A percentile compares a stretch with the other conserved stretches of the same genome.
Conservation (phyloP, 2,797 vertebrate genomes). For the Alauda arvensis region DNA sequence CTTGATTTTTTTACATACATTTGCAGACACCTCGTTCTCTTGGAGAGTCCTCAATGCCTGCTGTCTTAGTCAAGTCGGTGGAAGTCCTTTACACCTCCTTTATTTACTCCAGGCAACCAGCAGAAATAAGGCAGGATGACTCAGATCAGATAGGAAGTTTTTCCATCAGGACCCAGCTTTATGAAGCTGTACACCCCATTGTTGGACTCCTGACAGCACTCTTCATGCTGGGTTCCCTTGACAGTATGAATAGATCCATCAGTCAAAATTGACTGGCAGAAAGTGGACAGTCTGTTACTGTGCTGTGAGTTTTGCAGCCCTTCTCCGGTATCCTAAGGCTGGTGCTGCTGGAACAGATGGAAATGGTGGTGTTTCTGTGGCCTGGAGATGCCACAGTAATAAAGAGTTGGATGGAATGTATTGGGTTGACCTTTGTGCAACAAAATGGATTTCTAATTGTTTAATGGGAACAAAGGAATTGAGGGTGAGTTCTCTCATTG, state of each 20-base stretch:
- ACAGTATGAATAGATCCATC: constrained; percentile 6
- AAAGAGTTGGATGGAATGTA: not conserved
- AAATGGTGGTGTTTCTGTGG: not conserved
- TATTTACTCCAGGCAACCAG: constrained; percentile 2
- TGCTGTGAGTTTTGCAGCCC: not conserved
- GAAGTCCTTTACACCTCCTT: constrained; percentile 50
- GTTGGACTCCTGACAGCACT: not conserved
- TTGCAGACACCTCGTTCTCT: constrained; percentile 19
- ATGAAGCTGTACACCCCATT: not conserved
- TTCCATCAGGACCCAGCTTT: not conserved
- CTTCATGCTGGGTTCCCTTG: not conserved
- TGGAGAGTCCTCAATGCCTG: constrained; percentile 3
- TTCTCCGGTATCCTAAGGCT: not conserved
- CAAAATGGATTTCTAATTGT: not conserved
- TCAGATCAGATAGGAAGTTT: not conserved
- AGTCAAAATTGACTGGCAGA: not conserved
- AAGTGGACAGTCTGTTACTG: not conserved
- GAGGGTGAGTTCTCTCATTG: not conserved
- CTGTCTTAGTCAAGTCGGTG: not conserved
- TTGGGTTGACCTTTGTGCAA: not conserved
- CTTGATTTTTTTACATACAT: not conserved
- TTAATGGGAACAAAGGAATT: not conserved
- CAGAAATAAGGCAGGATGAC: not conserved
- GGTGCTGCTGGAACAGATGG: not conserved
- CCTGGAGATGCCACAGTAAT: not conserved